Conservation (phyloP, 2,888 invertebrate genomes). For the Eugnorisma glareosa region DNA sequence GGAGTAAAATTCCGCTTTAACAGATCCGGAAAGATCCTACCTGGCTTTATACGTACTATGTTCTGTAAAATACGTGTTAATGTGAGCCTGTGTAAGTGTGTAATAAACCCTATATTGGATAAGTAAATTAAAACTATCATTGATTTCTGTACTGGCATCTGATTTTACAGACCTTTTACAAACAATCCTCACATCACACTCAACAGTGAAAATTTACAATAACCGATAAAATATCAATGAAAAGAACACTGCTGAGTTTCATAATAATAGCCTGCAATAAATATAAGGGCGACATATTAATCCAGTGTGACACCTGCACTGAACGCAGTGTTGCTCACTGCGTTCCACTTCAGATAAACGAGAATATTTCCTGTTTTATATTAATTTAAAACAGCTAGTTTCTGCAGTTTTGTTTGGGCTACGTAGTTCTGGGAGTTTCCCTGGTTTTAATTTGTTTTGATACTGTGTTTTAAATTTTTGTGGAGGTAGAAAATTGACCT, state of each 20-base stretch:
- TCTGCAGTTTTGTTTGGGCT: conserved; percentile 47
- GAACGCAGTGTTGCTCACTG: conserved; percentile 45
- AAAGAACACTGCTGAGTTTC: conserved; percentile 41
- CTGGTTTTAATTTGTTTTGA: conserved; percentile 26
- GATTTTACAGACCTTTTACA: neutral
- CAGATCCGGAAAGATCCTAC: neutral
- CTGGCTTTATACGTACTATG: neutral
- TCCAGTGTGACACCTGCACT: conserved; percentile 58
- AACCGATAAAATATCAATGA: conserved; percentile 30
- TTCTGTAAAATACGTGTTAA: neutral
- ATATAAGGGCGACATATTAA: conserved; percentile 64
- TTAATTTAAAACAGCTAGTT: conserved; percentile 52
- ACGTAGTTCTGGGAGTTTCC: conserved; percentile 1
- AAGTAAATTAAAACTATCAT: neutral
- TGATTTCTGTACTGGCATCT: neutral
- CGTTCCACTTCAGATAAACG: conserved; percentile 54
- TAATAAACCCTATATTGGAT: neutral
- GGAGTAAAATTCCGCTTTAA: neutral
- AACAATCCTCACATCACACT: neutral
- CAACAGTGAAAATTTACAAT: conserved; percentile 10
- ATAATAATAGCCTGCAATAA: conserved; percentile 56
- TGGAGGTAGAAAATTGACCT: neutral
- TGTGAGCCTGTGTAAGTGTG: neutral
- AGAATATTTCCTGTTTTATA: conserved; percentile 50
- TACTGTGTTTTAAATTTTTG: neutral